phyloP scores from a whole-genome alignment of 2,113 vertebrate genomes.

The Steatornis caripensis region DNA sequence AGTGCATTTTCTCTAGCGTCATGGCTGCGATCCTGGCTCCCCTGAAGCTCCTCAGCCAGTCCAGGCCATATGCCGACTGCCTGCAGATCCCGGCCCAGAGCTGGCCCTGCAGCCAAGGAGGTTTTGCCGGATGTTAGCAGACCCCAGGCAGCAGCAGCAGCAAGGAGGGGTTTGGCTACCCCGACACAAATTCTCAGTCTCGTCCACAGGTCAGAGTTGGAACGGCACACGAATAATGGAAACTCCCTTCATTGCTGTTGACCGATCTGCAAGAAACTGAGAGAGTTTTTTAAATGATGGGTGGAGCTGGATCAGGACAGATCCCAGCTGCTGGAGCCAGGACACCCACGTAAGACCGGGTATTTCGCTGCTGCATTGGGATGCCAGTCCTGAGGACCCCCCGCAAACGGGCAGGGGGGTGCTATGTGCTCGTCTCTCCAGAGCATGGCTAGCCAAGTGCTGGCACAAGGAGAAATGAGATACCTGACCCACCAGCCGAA shows the following conservation, averaged over 20 bases:
- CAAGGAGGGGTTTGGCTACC: background rate
- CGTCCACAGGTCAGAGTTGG: accelerated
- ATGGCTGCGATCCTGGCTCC: background rate
- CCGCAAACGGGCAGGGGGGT: accelerated
- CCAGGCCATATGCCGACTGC: background rate
- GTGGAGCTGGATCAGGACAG: background rate
- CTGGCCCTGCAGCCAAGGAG: background rate
- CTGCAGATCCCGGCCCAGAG: background rate
- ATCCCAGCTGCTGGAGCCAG: background rate
- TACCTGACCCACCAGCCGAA: background rate
- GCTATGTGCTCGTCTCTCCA: background rate
- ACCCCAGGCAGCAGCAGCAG: background rate
- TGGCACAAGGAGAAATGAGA: background rate
- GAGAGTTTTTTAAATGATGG: background rate
- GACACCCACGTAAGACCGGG: background rate
- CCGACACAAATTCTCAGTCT: background rate
- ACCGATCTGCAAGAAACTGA: background rate
- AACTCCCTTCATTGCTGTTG: background rate
- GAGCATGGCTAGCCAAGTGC: background rate
- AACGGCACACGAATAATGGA: background rate
- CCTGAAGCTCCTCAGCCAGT: background rate
- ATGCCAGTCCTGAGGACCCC: background rate
- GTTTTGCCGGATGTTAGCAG: background rate
- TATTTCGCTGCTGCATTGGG: background rate
- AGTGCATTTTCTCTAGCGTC: background rate